Evolutionary conservation across 2,113 vertebrate species (phyloP).

Genomic region (Grallaria varia): DNA sequence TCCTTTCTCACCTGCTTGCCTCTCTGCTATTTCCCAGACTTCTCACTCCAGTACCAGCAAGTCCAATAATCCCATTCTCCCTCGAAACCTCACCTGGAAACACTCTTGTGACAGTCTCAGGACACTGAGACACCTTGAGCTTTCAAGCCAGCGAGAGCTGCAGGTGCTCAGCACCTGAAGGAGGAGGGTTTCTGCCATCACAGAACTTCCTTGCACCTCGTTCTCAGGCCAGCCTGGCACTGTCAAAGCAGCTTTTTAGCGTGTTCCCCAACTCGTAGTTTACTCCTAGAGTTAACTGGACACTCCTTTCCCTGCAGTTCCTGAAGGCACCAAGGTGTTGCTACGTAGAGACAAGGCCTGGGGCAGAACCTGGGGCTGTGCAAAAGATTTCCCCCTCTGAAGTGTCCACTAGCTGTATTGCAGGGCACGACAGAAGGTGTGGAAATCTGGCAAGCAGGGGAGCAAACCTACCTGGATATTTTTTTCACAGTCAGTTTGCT

Average conservation of each 20-base stretch:
- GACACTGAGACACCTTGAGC: not conserved
- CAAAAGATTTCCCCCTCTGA: conserved; percentile 44
- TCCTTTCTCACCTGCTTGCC: conserved; percentile 31
- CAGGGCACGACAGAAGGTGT: conserved; percentile 45
- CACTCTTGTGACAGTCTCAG: not conserved
- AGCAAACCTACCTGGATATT: conserved; percentile 94
- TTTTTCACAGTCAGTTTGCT: conserved; percentile 99
- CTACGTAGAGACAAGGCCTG: not conserved
- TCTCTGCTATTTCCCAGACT: not conserved
- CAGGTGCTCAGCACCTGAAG: not conserved
- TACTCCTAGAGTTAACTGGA: not conserved
- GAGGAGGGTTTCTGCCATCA: not conserved
- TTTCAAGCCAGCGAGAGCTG: not conserved
- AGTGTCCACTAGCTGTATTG: not conserved
- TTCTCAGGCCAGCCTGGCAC: not conserved
- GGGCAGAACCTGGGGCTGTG: not conserved
- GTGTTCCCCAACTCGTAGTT: not conserved
- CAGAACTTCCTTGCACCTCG: not conserved
- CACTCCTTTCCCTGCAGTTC: not conserved
- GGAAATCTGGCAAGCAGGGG: conserved; percentile 56
- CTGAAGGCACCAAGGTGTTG: not conserved
- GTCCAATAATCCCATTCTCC: not conserved
- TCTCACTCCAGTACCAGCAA: not conserved
- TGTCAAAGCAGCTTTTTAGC: not conserved
- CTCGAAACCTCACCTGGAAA: not conserved